Base-by-base conservation (phyloP, 2,797 vertebrate species). In the Chelonia mydas region DNA sequence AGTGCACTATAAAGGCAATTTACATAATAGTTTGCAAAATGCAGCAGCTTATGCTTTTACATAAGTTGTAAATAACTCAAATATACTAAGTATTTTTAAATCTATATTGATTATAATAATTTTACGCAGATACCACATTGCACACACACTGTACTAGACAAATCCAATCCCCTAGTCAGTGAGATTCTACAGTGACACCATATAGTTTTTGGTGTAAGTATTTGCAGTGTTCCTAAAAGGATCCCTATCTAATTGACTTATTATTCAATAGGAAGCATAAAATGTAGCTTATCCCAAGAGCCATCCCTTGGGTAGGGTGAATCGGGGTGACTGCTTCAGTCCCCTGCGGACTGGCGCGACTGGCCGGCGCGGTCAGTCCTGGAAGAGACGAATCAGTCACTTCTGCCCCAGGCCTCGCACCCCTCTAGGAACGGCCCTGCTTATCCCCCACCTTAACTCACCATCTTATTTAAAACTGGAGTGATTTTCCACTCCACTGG, bases 71-170 rank as follows among this genome's bases (percentile, higher is more conserved):
- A 78, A 81, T 15, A 74, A 41, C 2, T 15, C 27, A 3, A 31
- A 53, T 7, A 33, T 2, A 77, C 28, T 49, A 41, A 0, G 10
- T 41, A 68, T 0, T 21, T 10, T 54, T 57, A 31, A n/a, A 3
- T 90, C 9, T 1, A 7, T n/a, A n/a, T 4, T n/a, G 19, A 2
- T 3, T 15, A 8, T 31, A 51, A 57, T 31, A 13, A 31, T 16
- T 0, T 0, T 0, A 13, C 23, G 41, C 3, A 45, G n/a, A 74
- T 11, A 25, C 2, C 9, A 47, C 27, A 51, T 25, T 27, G n/a
- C 16, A 79, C 17, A 61, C 12, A 31, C 50, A 31, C 2, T 25
- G 57, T 23, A 9, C n/a, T 11, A 33, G 79, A 28, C 57, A 76
- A 45, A 72, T 72, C 25, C 25, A 61, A 15, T 0, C 51, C 65